Evolutionary conservation across 2,888 invertebrate genomes (phyloP).

Genomic region (Pammene aurita): DNA sequence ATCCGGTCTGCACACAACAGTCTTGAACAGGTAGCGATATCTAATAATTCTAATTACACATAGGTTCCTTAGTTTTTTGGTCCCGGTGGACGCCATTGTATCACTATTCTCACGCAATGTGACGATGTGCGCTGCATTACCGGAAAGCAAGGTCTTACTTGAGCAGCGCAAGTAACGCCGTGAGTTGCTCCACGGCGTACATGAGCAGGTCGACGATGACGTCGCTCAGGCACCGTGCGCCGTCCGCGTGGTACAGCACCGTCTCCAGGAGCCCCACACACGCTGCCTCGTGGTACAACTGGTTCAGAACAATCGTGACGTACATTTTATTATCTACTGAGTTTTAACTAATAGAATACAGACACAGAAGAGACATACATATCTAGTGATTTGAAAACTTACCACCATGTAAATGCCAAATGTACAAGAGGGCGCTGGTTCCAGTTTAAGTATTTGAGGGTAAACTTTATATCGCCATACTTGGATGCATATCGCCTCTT

Average conservation of each 20-base stretch:
- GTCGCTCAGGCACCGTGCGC: slow-evolving; percentile 90
- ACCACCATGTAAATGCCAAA: slow-evolving; percentile 91
- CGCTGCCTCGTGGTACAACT: slow-evolving; percentile 91
- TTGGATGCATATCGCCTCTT: slow-evolving; percentile 92
- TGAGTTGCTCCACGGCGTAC: slow-evolving; percentile 88
- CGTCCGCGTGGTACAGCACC: slow-evolving; percentile 90
- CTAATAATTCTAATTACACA: no score
- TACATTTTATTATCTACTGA: neutral
- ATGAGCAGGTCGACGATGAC: slow-evolving; percentile 91
- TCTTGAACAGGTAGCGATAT: no score
- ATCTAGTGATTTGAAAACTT: slow-evolving; percentile 52
- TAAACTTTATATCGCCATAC: slow-evolving; percentile 94
- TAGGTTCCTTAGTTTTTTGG: neutral
- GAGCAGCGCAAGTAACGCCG: slow-evolving; percentile 83
- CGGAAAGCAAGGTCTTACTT: slow-evolving; percentile 54
- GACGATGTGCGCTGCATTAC: no score
- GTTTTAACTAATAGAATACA: no score
- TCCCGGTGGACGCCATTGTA: no score
- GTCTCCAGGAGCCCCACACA: slow-evolving; percentile 92
- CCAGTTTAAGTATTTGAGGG: slow-evolving; percentile 87
- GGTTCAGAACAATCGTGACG: slow-evolving; percentile 16
- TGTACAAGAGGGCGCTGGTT: slow-evolving; percentile 86
- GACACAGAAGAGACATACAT: no score
- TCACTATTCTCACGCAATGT: no score
- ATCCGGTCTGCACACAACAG: no score